These are phyloP conservation scores for Ruditapes philippinarum DNA, from an alignment of 1,140 invertebrate genomes.

Conservation along the genomic window DNA sequence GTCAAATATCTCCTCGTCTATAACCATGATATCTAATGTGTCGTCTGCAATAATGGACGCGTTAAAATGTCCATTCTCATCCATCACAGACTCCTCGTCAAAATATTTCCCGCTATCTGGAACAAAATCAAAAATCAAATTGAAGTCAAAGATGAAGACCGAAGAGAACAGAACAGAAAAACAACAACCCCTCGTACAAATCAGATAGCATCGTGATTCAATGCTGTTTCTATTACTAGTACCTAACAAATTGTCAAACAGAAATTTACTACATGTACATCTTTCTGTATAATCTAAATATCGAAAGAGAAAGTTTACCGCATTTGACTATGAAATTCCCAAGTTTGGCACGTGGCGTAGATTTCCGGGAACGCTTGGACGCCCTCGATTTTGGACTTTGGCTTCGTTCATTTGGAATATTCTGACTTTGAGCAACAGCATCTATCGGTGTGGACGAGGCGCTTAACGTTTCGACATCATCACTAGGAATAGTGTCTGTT, in stretches of 20 bases:
- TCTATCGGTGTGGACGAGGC: background rate
- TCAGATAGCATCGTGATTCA: no score
- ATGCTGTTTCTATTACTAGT: no score
- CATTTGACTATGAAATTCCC: constrained; percentile 54
- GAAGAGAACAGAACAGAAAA: no score
- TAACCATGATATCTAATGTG: constrained; percentile 26
- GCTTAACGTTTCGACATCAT: background rate
- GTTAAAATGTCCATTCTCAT: background rate
- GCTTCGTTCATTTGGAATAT: background rate
- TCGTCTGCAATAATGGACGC: constrained; percentile 52
- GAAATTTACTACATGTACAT: no score
- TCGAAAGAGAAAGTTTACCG: constrained; percentile 24
- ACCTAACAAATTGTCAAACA: no score
- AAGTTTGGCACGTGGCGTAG: background rate
- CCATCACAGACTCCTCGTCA: constrained; percentile 37
- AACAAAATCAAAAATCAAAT: background rate
- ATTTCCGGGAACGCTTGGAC: constrained; percentile 18
- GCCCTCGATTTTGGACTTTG: constrained; percentile 2
- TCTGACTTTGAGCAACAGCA: background rate
- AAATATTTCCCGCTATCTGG: constrained; percentile 51
- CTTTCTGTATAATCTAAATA: no score
- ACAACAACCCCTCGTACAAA: no score
- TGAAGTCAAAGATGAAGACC: no score
- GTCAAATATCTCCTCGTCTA: constrained; percentile 39
- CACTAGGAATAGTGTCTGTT: background rate